phyloP scores from a whole-genome alignment of 2,797 vertebrate genomes.

The Acipenser transmontanus region DNA sequence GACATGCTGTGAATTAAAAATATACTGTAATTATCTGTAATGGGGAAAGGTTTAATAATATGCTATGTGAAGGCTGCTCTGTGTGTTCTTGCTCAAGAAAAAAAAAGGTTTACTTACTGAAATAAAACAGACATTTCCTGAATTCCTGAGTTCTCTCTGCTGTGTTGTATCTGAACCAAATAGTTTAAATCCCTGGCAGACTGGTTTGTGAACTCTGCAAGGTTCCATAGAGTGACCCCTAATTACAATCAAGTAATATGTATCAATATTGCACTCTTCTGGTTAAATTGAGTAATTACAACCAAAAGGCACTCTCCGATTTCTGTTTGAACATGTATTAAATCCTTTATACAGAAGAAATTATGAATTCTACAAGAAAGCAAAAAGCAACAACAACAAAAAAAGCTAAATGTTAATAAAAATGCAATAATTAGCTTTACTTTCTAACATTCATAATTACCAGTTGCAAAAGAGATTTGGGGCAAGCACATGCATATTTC shows the following conservation, averaged over 20 bases:
- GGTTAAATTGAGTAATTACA: slow-evolving; percentile 37
- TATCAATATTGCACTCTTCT: slow-evolving; percentile 71
- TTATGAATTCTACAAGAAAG: background rate
- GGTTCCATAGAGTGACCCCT: slow-evolving; percentile 30
- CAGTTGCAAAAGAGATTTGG: no score
- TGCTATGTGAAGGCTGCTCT: background rate
- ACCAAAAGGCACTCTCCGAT: no score
- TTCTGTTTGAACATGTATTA: no score
- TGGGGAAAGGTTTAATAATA: background rate
- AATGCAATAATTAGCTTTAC: no score
- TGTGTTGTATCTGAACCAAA: slow-evolving; percentile 1
- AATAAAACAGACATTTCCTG: slow-evolving; percentile 8
- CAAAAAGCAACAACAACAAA: background rate
- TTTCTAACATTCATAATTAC: no score
- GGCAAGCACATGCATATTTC: no score
- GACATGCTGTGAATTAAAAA: background rate
- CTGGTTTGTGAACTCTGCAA: background rate
- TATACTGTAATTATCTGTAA: background rate
- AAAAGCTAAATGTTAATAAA: no score
- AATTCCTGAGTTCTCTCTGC: slow-evolving; percentile 1
- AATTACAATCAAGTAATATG: slow-evolving; percentile 32
- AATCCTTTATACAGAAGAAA: background rate
- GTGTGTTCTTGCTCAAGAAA: no score
- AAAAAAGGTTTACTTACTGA: slow-evolving; percentile 4
- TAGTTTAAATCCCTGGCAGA: background rate